These are phyloP conservation scores for Catocala sponsa DNA, from an alignment of 2,888 invertebrate genomes.

Conservation along the genomic window DNA sequence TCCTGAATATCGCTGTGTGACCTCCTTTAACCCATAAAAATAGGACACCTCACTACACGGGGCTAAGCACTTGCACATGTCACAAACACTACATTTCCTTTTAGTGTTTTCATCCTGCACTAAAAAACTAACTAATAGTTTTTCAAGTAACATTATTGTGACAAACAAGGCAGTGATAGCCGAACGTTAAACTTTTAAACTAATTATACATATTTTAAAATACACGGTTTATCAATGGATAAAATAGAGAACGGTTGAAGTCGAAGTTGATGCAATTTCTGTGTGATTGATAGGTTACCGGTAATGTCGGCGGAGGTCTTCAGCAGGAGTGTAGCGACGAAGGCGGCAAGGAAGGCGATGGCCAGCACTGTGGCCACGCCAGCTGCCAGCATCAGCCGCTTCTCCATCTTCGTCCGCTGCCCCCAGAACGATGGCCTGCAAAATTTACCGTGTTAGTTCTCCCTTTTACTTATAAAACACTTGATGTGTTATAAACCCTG, in stretches of 20 bases:
- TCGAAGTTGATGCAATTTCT: neutral
- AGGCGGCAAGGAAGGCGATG: slow-evolving; percentile 75
- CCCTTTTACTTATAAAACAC: neutral
- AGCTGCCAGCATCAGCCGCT: slow-evolving; percentile 68
- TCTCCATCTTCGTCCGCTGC: slow-evolving; percentile 76
- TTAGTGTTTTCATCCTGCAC: too few species aligned
- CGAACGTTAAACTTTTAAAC: too few species aligned
- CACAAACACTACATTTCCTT: neutral
- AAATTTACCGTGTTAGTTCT: slow-evolving; percentile 21
- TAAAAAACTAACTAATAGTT: too few species aligned
- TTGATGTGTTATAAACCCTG: too few species aligned
- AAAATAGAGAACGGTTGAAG: neutral
- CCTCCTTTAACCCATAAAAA: slow-evolving; percentile 1
- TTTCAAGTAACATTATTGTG: too few species aligned
- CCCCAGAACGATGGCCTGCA: slow-evolving; percentile 79
- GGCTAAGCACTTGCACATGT: neutral
- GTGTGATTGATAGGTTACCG: slow-evolving; percentile 57
- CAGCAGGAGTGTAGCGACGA: slow-evolving; percentile 69
- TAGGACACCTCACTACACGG: neutral
- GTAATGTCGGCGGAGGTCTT: slow-evolving; percentile 57
- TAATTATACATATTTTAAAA: too few species aligned
- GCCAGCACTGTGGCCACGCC: slow-evolving; percentile 70
- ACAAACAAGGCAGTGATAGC: neutral
- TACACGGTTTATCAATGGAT: too few species aligned
- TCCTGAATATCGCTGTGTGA: slow-evolving; percentile 7